Evolutionary conservation across 2,888 invertebrate species (phyloP).

Genomic region (Suillia variegata): DNA sequence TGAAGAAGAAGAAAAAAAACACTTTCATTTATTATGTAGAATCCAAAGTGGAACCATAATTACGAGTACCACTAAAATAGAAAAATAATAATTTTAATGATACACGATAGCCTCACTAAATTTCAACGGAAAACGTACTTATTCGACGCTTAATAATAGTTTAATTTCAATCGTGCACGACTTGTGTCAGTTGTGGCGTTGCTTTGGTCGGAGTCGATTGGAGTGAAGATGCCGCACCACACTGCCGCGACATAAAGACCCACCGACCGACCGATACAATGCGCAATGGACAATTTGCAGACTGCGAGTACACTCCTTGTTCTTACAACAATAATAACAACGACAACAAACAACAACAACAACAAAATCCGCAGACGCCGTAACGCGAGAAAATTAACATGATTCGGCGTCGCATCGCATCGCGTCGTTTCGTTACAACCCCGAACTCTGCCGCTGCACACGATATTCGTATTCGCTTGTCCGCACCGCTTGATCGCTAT

Average conservation of each 20-base stretch:
- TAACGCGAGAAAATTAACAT: constrained; percentile 14
- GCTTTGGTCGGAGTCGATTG: too few species aligned
- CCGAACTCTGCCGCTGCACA: background rate
- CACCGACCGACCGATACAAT: constrained; percentile 22
- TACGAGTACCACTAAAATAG: too few species aligned
- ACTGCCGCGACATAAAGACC: constrained; percentile 27
- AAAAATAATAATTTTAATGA: background rate
- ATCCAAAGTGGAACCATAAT: too few species aligned
- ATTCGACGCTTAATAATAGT: background rate
- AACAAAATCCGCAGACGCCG: background rate
- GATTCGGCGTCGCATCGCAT: background rate
- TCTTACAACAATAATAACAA: constrained; percentile 1
- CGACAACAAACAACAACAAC: background rate
- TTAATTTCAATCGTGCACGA: constrained; percentile 28
- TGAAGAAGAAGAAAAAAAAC: too few species aligned
- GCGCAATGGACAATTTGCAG: background rate
- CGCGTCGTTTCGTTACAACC: too few species aligned
- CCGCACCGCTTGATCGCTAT: background rate
- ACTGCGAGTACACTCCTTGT: constrained; percentile 17
- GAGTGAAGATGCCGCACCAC: too few species aligned
- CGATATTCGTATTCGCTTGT: background rate
- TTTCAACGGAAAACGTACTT: background rate
- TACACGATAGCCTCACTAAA: background rate
- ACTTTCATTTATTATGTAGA: too few species aligned
- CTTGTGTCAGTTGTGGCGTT: constrained; percentile 31